phyloP scores from a whole-genome alignment of 2,113 vertebrate species.

The Pseudorasbora parva region DNA sequence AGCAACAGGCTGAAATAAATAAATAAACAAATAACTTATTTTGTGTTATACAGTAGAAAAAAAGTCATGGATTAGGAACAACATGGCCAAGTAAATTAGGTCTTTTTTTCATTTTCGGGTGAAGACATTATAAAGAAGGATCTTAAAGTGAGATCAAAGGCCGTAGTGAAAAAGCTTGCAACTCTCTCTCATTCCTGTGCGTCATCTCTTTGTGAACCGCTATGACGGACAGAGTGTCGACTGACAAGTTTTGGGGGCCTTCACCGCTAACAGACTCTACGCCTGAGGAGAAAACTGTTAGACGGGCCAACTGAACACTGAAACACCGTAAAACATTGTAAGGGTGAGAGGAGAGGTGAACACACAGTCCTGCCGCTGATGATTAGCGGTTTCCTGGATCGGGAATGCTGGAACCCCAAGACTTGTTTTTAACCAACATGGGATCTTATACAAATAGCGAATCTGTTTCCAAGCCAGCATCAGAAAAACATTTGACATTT shows the following conservation, averaged over 20 bases:
- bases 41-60: too few relatives aligned
- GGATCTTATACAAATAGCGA: conserved; percentile 5
- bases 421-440: conserved; percentile 26
- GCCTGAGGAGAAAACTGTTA: conserved; percentile 32
- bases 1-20: not conserved
- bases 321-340: conserved; percentile 25
- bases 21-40: too few relatives aligned
- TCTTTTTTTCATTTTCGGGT: not conserved
- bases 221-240: conserved; percentile 49
- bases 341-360: conserved; percentile 38
- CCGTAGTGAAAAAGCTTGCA: not conserved
- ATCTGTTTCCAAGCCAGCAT: conserved; percentile 15
- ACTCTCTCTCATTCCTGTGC: conserved; percentile 34
- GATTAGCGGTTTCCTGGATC: conserved; percentile 9
- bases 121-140: not conserved
- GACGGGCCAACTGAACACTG: conserved; percentile 2
- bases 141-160: not conserved
- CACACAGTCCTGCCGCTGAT: not conserved
- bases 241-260: conserved; percentile 36
- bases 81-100: not conserved
- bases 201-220: not conserved
- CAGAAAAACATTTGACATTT: conserved; percentile 21
- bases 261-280: not conserved
- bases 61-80: too few relatives aligned
- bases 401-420: not conserved